Conservation (phyloP, 1,140 invertebrate species). For the Drosophila kepulauana region DNA sequence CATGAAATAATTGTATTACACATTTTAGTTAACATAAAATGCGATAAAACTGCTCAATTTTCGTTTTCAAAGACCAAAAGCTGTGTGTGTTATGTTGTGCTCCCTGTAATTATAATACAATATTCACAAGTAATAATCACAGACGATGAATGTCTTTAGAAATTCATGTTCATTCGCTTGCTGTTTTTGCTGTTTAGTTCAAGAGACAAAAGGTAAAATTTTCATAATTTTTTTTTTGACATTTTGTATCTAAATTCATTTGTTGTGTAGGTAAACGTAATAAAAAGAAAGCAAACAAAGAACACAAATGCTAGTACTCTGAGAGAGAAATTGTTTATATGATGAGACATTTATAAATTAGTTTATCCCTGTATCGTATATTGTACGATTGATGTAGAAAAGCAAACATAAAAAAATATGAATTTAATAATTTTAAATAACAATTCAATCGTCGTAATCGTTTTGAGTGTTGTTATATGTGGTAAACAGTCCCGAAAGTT, state of each 20-base stretch:
- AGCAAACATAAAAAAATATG: conserved; percentile 31
- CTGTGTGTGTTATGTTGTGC: conserved; percentile 24
- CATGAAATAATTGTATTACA: conserved; percentile 25
- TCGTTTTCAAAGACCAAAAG: conserved; percentile 40
- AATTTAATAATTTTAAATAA: conserved; percentile 49
- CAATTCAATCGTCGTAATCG: conserved; percentile 25
- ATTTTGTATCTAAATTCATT: conserved; percentile 47
- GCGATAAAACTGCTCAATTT: conserved; percentile 46
- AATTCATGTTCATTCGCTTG: conserved; percentile 18
- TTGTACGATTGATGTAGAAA: conserved; percentile 19
- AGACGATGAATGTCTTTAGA: background rate
- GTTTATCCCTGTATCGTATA: conserved; percentile 38
- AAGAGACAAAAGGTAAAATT: background rate
- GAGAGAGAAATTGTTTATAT: conserved; percentile 4
- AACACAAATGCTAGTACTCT: conserved; percentile 1
- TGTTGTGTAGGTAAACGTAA: conserved; percentile 35
- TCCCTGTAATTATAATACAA: conserved; percentile 5
- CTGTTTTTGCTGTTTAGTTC: conserved; percentile 35
- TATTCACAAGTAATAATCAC: background rate
- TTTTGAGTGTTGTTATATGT: conserved; percentile 61
- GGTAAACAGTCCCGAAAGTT: conserved; percentile 36
- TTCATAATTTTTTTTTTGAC: background rate
- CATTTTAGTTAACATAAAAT: conserved; percentile 19
- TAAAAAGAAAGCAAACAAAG: conserved; percentile 5
- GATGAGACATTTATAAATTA: conserved; percentile 6